These are phyloP conservation scores for Battus philenor DNA, from an alignment of 1,140 invertebrate species.

Conservation along the genomic window DNA sequence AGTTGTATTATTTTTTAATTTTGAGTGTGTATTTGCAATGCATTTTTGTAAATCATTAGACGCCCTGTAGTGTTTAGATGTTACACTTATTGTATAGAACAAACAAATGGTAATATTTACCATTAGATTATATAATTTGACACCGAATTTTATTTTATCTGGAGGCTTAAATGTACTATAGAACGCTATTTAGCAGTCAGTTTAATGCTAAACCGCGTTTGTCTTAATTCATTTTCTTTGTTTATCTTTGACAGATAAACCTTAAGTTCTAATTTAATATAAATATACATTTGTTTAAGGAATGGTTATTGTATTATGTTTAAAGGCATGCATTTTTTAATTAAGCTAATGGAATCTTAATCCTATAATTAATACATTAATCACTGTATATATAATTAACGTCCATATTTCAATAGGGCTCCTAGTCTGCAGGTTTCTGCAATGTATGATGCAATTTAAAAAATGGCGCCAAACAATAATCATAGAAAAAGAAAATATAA, in stretches of 20 bases:
- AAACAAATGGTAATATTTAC: conserved; percentile 19
- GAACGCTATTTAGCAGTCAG: too few species aligned
- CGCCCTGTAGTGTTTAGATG: conserved; percentile 6
- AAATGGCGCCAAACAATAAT: neutral
- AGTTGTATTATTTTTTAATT: conserved; percentile 6
- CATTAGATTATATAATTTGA: conserved; percentile 9
- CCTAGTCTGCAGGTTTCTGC: conserved; percentile 7
- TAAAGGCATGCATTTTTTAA: conserved; percentile 7
- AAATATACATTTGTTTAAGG: too few species aligned
- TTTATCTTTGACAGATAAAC: too few species aligned
- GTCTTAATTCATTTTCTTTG: too few species aligned
- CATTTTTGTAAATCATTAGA: conserved; percentile 6
- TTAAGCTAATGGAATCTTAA: neutral
- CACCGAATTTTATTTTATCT: too few species aligned
- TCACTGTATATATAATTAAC: neutral
- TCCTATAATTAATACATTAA: too few species aligned
- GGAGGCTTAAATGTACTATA: too few species aligned
- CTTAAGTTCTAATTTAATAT: too few species aligned
- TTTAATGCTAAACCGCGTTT: too few species aligned
- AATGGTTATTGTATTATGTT: conserved; percentile 3
- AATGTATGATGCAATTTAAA: conserved; percentile 7
- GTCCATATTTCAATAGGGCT: neutral
- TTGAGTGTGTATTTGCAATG: conserved; percentile 1
- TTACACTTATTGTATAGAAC: conserved; percentile 3
- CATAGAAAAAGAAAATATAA: neutral